Percentiles rank a stretch among this genome's conserved stretches.
Evolutionary conservation across 2,797 vertebrate genomes (phyloP).

Genomic region (Vipera ursinii): DNA sequence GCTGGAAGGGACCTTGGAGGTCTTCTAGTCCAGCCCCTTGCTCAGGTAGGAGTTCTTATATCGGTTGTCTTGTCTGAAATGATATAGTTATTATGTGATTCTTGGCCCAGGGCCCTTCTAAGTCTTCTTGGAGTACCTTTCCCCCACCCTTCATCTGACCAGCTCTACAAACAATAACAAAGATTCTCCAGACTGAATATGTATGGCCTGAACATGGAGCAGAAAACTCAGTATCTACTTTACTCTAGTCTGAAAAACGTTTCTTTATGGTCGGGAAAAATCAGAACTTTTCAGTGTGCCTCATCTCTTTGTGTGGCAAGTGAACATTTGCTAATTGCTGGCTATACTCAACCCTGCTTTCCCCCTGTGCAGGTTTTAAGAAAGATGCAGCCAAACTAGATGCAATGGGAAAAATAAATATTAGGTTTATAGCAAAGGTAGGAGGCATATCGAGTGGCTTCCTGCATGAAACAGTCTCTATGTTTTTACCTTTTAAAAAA

Average conservation of each 20-base stretch:
- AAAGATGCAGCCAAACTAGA: not conserved
- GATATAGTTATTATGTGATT: not conserved
- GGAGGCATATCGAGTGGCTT: not conserved
- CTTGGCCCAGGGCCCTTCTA: not conserved
- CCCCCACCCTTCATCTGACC: not conserved
- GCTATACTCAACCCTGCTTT: not conserved
- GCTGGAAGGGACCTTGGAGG: no score
- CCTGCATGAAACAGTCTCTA: not conserved
- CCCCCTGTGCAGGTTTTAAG: not conserved
- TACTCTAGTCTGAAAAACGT: not conserved
- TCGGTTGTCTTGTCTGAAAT: no score
- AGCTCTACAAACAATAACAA: not conserved
- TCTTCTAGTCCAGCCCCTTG: no score
- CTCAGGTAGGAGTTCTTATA: no score
- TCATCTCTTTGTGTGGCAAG: not conserved
- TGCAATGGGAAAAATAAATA: not conserved
- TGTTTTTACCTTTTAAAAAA: not conserved
- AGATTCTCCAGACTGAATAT: not conserved
- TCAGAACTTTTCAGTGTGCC: not conserved
- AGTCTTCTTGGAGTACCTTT: not conserved
- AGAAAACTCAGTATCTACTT: not conserved
- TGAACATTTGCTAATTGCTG: not conserved
- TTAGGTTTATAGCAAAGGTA: not conserved
- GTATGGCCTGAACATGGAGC: not conserved
- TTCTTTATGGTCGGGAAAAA: not conserved